Evolutionary conservation across 2,797 vertebrate species (phyloP).

Genomic region (Apodemus agrarius): DNA sequence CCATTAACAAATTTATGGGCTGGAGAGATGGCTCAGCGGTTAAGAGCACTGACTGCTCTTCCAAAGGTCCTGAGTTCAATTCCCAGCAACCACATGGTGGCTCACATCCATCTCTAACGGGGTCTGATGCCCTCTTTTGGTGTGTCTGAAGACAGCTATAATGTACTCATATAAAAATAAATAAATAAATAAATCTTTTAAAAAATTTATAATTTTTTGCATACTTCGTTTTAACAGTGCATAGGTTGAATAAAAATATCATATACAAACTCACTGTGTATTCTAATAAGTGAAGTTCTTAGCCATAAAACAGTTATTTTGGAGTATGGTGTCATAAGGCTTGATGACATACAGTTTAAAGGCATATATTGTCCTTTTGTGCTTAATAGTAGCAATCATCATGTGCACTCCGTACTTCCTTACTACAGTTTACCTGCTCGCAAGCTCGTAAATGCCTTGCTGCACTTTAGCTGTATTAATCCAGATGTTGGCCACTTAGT

Average conservation of each 20-base stretch:
- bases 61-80: no score
- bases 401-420: not conserved
- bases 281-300: not conserved
- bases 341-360: not conserved
- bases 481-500: not conserved
- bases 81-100: no score
- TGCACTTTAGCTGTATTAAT: not conserved
- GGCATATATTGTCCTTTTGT: constrained; percentile 40
- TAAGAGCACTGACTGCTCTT: no score
- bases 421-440: not conserved
- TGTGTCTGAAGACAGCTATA: no score
- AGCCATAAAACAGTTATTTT: not conserved
- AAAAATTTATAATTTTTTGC: not conserved
- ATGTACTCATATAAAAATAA: no score
- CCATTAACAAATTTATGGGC: not conserved
- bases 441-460: not conserved
- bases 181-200: no score
- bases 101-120: no score
- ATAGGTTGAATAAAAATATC: not conserved
- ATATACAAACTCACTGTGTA: not conserved
- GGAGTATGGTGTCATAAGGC: not conserved
- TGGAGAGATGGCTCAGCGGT: no score
- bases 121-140: no score
- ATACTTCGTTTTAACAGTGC: not conserved
- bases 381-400: not conserved